Base-by-base conservation (phyloP, 2,113 vertebrate genomes). In the Loxodonta africana region DNA sequence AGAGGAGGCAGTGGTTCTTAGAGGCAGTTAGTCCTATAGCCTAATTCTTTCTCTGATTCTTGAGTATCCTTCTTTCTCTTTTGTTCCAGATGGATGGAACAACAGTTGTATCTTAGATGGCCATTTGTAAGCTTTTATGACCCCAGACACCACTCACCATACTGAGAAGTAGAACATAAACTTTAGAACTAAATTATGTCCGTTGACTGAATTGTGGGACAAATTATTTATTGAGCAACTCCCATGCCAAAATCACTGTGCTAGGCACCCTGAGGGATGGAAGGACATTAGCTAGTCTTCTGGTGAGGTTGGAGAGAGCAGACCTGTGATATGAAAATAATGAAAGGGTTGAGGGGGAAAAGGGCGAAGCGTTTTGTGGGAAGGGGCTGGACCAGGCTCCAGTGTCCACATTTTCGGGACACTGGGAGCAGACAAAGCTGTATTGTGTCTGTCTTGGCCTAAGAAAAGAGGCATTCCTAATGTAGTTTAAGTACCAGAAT, bases 401-500 rank as follows among this genome's bases (percentile, higher is more conserved):
- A 71, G 5, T 33, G 8, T 71, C 67, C 67, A 33, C 2, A n/a
- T 71, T 71, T 71, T 33, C 5, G 5, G 67, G 67, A n/a, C 28
- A 30, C 1, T 33, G 28, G 30, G 65, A 33, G 25, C 65, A 28
- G 28, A 83, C 18, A 74, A 81, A 92, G 28, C 80, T 89, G 12
- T 60, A 0, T 84, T 78, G 48, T 92, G 44, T 87, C 94, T 97
- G 77, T 83, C 76, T 44, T 28, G 46, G 60, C 26, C 60, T 46
- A 60, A 78, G 76, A 37, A 60, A 60, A 78, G 76, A 37, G 67
- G 74, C 74, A 44, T 95, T 86, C 76, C 84, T 84, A 63, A 51
- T 85, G 60, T n/a, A 81, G 65, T 86, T 90, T 87, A 63, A 69
- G 78, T 78, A 74, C 63, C 53, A 88, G 48, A 33, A 82, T 89